A percentile compares a stretch with the other conserved stretches of the same genome.
phyloP scores from a whole-genome alignment of 2,113 vertebrate genomes.

The Herpetotheres cachinnans region DNA sequence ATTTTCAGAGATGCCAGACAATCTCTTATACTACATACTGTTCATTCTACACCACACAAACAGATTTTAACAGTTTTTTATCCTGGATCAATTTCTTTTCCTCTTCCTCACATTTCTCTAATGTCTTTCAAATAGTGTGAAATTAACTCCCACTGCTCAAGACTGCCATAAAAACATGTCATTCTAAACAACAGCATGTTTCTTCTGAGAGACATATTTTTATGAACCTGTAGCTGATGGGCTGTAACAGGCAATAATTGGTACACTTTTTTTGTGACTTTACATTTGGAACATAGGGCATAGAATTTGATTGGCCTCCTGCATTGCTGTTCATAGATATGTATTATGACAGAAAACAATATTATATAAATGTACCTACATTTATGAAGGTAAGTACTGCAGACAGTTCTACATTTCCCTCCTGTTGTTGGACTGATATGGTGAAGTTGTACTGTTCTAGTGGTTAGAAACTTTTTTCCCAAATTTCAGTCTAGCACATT shows the following conservation, averaged over 20 bases:
- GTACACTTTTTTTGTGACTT: not conserved
- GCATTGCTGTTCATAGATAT: not conserved
- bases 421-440: fast-evolving
- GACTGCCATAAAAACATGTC: not conserved
- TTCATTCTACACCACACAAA: not conserved
- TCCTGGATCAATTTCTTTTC: not conserved
- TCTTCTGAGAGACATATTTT: not conserved
- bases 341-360: not conserved
- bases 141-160: not conserved
- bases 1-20: not conserved
- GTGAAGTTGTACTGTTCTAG: not conserved
- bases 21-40: not conserved
- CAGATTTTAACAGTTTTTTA: not conserved
- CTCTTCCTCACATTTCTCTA: not conserved
- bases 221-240: not conserved
- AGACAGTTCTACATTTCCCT: not conserved
- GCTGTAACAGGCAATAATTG: not conserved
- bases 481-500: not conserved
- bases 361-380: not conserved
- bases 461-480: not conserved
- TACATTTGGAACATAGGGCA: not conserved
- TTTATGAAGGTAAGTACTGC: not conserved
- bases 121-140: not conserved
- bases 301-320: not conserved
- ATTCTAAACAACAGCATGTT: not conserved